Percentiles rank a stretch among this genome's conserved stretches.
Evolutionary conservation across 2,113 vertebrate species (phyloP).

Genomic region (Agapornis roseicollis): DNA sequence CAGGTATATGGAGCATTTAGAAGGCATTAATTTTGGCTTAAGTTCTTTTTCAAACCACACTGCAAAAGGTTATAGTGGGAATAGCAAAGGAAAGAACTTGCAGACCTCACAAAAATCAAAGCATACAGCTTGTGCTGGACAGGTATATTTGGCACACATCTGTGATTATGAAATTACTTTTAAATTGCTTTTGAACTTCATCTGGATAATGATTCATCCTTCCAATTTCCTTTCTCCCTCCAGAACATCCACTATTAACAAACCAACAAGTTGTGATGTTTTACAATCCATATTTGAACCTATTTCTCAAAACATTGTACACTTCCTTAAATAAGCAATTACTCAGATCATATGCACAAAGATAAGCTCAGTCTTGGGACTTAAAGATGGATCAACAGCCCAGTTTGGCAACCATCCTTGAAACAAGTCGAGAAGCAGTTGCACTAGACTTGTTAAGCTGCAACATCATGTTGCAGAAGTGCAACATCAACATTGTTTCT

Average conservation of each 20-base stretch:
- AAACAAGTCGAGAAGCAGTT: background rate
- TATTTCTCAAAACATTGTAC: background rate
- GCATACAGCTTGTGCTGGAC: background rate
- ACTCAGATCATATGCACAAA: background rate
- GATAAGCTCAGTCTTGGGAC: background rate
- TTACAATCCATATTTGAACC: background rate
- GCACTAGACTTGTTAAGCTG: background rate
- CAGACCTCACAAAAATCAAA: conserved; percentile 15
- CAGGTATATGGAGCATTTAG: background rate
- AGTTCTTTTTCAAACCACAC: background rate
- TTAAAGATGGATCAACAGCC: background rate
- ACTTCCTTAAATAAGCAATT: conserved; percentile 8
- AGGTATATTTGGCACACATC: background rate
- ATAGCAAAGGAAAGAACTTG: conserved; percentile 12
- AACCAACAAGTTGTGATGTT: background rate
- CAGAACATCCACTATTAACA: background rate
- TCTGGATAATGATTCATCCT: conserved; percentile 5
- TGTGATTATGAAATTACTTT: conserved; percentile 42
- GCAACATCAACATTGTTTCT: background rate
- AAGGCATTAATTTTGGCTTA: background rate
- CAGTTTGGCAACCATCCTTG: background rate
- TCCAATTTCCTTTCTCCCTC: conserved; percentile 15
- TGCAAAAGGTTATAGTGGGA: background rate
- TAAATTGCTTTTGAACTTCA: conserved; percentile 23
- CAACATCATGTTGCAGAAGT: background rate